Percentiles rank a stretch among this genome's conserved stretches.
Evolutionary conservation across 1,140 invertebrate genomes (phyloP).

Genomic region (Rhagoletis pomonella): DNA sequence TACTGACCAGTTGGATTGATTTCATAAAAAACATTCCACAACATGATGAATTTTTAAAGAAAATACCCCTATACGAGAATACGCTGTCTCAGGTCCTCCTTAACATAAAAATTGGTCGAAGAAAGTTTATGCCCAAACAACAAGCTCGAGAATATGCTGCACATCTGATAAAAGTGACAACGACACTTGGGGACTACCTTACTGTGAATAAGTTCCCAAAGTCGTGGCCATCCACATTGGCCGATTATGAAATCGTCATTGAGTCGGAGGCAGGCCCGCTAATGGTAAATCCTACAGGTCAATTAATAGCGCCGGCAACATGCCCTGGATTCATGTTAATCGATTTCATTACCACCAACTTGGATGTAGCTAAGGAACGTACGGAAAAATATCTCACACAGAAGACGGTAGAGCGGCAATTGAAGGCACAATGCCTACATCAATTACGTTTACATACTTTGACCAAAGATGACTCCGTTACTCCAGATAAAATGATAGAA

Average conservation of each 20-base stretch:
- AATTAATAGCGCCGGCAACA: constrained; percentile 92
- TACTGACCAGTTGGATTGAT: constrained; percentile 92
- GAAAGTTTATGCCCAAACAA: constrained; percentile 93
- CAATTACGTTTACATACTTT: constrained; percentile 82
- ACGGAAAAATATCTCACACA: constrained; percentile 86
- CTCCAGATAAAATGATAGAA: constrained; percentile 90
- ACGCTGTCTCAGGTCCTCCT: constrained; percentile 86
- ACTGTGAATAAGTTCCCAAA: constrained; percentile 81
- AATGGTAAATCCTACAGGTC: constrained; percentile 94
- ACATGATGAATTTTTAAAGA: constrained; percentile 82
- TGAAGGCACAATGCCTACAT: constrained; percentile 80
- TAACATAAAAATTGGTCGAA: constrained; percentile 88
- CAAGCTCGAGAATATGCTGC: constrained; percentile 88
- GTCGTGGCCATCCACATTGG: constrained; percentile 82
- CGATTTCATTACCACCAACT: constrained; percentile 87
- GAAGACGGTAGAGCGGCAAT: constrained; percentile 84
- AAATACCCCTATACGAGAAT: constrained; percentile 88
- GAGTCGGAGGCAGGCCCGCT: constrained; percentile 93
- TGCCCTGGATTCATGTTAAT: constrained; percentile 90
- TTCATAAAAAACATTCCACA: constrained; percentile 88
- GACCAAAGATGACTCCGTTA: constrained; percentile 92
- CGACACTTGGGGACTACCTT: constrained; percentile 87
- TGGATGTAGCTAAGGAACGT: constrained; percentile 82
- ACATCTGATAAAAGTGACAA: constrained; percentile 87
- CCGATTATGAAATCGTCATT: constrained; percentile 89